Evolutionary conservation across 2,888 invertebrate species (phyloP).

Genomic region (Archips crataeganus): DNA sequence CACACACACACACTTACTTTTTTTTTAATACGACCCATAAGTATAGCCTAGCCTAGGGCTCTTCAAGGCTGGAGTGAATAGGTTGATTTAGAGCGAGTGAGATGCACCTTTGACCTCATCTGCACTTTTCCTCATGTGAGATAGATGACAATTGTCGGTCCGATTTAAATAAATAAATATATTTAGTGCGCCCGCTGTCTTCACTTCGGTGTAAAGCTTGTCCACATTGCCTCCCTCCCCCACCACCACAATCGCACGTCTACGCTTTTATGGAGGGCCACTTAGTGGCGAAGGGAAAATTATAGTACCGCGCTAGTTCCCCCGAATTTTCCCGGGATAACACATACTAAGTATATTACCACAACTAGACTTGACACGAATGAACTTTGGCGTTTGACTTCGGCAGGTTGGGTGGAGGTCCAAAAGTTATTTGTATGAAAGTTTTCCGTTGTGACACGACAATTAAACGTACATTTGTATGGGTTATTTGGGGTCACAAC

Average conservation of each 20-base stretch:
- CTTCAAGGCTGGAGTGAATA: too few relatives aligned
- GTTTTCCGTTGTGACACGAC: too few relatives aligned
- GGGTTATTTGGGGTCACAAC: too few relatives aligned
- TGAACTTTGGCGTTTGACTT: background rate
- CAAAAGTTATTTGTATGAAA: too few relatives aligned
- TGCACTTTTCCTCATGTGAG: too few relatives aligned
- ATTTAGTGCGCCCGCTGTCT: constrained; percentile 14
- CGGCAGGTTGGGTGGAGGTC: background rate
- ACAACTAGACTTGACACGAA: background rate
- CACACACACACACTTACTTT: too few relatives aligned
- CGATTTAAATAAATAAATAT: background rate
- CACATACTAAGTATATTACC: background rate
- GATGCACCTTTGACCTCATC: too few relatives aligned
- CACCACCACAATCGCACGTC: constrained; percentile 30
- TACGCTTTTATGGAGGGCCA: constrained; percentile 45
- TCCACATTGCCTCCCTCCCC: background rate
- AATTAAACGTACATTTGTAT: too few relatives aligned
- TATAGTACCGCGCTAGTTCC: constrained; percentile 24
- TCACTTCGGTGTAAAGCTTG: background rate
- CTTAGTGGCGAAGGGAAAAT: constrained; percentile 64
- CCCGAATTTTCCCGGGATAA: constrained; percentile 13
- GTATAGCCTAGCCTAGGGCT: too few relatives aligned
- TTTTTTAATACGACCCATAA: too few relatives aligned
- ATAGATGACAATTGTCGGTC: too few relatives aligned
- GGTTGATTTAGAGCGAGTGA: too few relatives aligned